Conservation (phyloP, 2,113 vertebrate species). For the Mus pahari region DNA sequence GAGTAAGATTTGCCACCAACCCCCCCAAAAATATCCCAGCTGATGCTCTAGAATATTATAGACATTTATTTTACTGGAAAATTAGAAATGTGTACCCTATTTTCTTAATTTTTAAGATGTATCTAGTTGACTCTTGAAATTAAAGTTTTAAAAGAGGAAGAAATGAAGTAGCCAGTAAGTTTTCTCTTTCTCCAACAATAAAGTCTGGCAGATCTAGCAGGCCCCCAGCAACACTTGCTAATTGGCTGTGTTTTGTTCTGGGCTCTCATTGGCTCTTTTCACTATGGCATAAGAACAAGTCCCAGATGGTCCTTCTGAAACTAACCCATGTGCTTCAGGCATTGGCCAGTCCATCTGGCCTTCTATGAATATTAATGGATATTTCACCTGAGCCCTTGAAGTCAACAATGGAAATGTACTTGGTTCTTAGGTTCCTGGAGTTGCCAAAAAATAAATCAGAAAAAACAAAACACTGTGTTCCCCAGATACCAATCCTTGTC, state of each 20-base stretch:
- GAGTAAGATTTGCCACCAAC: neutral
- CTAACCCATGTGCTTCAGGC: conserved; percentile 64
- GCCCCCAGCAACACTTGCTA: neutral
- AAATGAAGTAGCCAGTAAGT: neutral
- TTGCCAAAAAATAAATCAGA: conserved; percentile 70
- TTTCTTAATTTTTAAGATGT: neutral
- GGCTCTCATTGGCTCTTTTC: conserved; percentile 40
- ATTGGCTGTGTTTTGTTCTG: conserved; percentile 9
- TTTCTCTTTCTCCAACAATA: neutral
- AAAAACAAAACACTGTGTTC: neutral
- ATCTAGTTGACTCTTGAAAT: neutral
- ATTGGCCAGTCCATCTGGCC: conserved; percentile 75
- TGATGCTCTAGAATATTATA: neutral
- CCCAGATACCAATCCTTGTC: neutral
- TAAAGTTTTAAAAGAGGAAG: neutral
- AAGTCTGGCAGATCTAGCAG: neutral
- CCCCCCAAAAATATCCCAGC: neutral
- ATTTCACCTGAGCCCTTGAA: conserved; percentile 69
- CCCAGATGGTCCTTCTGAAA: conserved; percentile 63
- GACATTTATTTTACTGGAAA: neutral
- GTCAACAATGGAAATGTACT: conserved; percentile 66
- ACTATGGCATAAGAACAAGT: conserved; percentile 15
- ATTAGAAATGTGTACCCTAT: neutral
- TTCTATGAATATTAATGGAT: conserved; percentile 79
- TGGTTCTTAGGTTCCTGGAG: conserved; percentile 60